Percentiles rank a stretch among this genome's conserved stretches.
phyloP scores from a whole-genome alignment of 1,140 invertebrate genomes.

The Orius insidiosus region DNA sequence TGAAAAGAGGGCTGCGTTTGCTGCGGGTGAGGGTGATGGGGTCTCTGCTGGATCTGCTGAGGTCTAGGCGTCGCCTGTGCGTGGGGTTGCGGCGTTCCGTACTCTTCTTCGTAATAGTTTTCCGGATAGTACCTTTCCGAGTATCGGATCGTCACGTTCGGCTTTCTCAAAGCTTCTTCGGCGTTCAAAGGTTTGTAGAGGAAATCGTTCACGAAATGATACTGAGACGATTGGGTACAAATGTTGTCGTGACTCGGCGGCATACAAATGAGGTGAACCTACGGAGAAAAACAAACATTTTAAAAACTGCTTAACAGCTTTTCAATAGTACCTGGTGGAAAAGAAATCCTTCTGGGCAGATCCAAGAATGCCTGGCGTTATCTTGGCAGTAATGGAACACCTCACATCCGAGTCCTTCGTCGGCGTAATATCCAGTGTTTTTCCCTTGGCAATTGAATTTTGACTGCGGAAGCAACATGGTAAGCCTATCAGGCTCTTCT shows the following conservation, averaged over 20 bases:
- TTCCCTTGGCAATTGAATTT: slow-evolving; percentile 64
- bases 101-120: slow-evolving; percentile 19
- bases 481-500: slow-evolving; percentile 69
- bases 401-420: slow-evolving; percentile 73
- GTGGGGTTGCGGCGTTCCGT: slow-evolving; percentile 8
- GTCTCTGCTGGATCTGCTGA: slow-evolving; percentile 6
- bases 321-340: slow-evolving; percentile 62
- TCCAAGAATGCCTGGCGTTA: slow-evolving; percentile 77
- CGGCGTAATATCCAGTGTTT: slow-evolving; percentile 80
- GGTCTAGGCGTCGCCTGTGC: slow-evolving; percentile 14
- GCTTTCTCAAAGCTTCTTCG: slow-evolving; percentile 58
- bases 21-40: not conserved
- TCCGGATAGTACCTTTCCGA: slow-evolving; percentile 44
- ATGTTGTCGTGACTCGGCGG: slow-evolving; percentile 75
- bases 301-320: too few species aligned
- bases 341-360: slow-evolving; percentile 78
- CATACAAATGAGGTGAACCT: slow-evolving; percentile 85
- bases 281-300: too few species aligned
- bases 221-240: slow-evolving; percentile 74
- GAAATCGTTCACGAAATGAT: slow-evolving; percentile 84
- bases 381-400: slow-evolving; percentile 91
- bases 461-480: slow-evolving; percentile 57
- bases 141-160: slow-evolving; percentile 66
- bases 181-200: slow-evolving; percentile 74
- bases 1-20: slow-evolving; percentile 1